Conservation (phyloP, 2,888 invertebrate species). For the Chymomyza procnemis region DNA sequence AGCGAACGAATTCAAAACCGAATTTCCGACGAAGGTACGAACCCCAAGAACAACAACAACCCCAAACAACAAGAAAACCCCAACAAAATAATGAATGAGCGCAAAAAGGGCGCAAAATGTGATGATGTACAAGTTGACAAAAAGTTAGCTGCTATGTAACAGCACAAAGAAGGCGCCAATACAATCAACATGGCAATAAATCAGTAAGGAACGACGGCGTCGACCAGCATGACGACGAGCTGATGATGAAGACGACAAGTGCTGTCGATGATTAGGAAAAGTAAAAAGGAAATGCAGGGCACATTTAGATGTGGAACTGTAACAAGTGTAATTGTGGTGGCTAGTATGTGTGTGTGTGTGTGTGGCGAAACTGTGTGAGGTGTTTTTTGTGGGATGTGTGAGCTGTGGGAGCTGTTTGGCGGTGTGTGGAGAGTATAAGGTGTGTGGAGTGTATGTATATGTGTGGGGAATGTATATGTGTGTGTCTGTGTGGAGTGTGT, state of each 20-base stretch:
- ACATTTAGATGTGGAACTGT: background rate
- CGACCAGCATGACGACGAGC: too few relatives aligned
- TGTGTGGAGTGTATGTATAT: too few relatives aligned
- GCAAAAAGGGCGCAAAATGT: background rate
- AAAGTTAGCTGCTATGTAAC: slow-evolving; percentile 9
- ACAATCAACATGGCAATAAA: slow-evolving; percentile 19
- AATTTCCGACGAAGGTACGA: background rate
- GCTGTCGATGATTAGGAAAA: slow-evolving; percentile 46
- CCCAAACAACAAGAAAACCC: background rate
- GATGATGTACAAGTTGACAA: background rate
- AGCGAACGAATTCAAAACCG: background rate
- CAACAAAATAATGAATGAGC: background rate
- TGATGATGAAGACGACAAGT: slow-evolving; percentile 46
- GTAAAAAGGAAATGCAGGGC: background rate
- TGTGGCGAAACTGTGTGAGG: too few relatives aligned
- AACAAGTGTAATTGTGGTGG: slow-evolving; percentile 42
- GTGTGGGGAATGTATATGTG: too few relatives aligned
- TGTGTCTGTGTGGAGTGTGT: too few relatives aligned
- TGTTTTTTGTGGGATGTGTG: too few relatives aligned
- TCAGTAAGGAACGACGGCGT: too few relatives aligned
- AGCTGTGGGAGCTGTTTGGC: too few relatives aligned
- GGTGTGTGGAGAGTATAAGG: too few relatives aligned
- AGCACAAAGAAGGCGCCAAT: background rate
- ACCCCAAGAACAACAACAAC: background rate
- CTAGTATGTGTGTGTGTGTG: slow-evolving; percentile 31